Conservation (phyloP, 2,888 invertebrate species). For the Lycophotia porphyrea region DNA sequence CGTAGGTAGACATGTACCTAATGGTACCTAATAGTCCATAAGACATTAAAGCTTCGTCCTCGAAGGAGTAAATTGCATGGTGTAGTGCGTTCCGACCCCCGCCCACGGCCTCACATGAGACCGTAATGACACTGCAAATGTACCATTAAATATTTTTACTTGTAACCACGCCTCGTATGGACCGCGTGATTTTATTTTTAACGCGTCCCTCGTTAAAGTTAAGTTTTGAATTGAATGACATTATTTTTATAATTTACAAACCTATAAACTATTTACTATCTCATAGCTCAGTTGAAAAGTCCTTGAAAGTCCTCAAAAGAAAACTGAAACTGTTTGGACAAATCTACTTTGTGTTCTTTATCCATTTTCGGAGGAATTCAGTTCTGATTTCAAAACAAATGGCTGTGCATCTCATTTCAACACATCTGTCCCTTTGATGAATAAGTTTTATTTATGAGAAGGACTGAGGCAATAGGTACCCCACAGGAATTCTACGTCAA, state of each 20-base stretch:
- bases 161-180: constrained; percentile 32
- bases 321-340: not conserved
- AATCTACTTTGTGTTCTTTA: not conserved
- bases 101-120: constrained; percentile 70
- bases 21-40: constrained; percentile 71
- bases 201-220: constrained; percentile 4
- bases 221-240: not conserved
- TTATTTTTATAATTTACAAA: not conserved
- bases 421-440: constrained; percentile 1
- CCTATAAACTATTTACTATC: not conserved
- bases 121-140: constrained; percentile 74
- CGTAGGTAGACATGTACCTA: constrained; percentile 54
- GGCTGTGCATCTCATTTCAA: constrained; percentile 5
- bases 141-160: constrained; percentile 70
- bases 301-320: constrained; percentile 7
- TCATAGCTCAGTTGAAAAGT: not conserved
- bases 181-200: constrained; percentile 26
- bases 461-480: constrained; percentile 20
- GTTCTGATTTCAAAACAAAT: not conserved
- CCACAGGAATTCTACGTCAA: constrained; percentile 14
- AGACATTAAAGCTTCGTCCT: constrained; percentile 73
- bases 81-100: constrained; percentile 67
- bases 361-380: not conserved
- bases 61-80: constrained; percentile 77
- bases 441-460: not conserved